These are phyloP conservation scores for Andricus curvator DNA, from an alignment of 2,888 invertebrate species.

Conservation along the genomic window DNA sequence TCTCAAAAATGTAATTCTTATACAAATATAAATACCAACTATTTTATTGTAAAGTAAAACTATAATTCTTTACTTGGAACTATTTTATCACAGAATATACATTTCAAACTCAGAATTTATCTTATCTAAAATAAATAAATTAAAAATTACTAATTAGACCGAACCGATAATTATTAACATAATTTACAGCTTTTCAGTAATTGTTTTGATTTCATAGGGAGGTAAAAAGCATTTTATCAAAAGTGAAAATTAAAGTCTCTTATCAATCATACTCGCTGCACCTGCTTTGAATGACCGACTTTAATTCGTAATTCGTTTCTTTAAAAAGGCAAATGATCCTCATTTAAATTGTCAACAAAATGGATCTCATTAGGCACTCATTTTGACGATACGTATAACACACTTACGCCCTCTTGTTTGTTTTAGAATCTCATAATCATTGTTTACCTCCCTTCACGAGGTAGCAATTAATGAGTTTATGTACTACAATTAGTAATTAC, in stretches of 20 bases:
- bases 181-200: no score
- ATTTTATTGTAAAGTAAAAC: no score
- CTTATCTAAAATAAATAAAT: background rate
- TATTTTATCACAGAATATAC: background rate
- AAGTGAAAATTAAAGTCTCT: constrained; percentile 12
- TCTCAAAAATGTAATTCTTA: no score
- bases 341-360: constrained; percentile 18
- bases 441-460: background rate
- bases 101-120: background rate
- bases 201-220: background rate
- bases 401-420: background rate
- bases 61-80: background rate
- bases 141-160: no score
- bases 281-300: constrained; percentile 6
- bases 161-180: background rate
- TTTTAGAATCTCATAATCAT: background rate
- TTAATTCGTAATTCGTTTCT: background rate
- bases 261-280: constrained; percentile 18
- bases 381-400: background rate
- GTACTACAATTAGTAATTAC: background rate
- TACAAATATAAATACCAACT: no score
- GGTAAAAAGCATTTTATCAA: background rate
- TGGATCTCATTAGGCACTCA: background rate
- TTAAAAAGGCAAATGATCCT: background rate
- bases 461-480: background rate